Conservation (phyloP, 2,113 vertebrate genomes). For the Australoheros scitulus region DNA sequence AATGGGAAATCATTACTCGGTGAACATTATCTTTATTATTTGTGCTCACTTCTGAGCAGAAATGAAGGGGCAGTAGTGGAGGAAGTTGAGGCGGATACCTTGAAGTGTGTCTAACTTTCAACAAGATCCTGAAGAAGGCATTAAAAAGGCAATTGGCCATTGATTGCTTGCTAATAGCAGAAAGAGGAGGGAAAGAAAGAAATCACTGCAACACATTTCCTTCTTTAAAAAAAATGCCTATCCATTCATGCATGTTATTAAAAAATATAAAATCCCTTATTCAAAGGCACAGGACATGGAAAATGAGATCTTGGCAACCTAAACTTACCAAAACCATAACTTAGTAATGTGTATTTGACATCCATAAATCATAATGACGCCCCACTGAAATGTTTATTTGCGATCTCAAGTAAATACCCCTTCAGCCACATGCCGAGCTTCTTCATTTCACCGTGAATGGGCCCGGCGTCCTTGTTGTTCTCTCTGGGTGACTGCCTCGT, state of each 20-base stretch:
- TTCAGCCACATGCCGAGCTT: not conserved
- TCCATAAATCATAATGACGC: conserved; percentile 67
- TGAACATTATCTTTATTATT: conserved; percentile 93
- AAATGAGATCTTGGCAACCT: conserved; percentile 84
- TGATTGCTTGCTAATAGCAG: conserved; percentile 88
- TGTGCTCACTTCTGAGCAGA: conserved; percentile 84
- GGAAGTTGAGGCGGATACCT: conserved; percentile 83
- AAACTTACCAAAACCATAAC: conserved; percentile 81
- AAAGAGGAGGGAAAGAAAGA: conserved; percentile 59
- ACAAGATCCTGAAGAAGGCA: conserved; percentile 87
- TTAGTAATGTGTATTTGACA: conserved; percentile 80
- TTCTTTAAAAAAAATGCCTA: conserved; percentile 80
- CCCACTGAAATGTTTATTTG: conserved; percentile 12
- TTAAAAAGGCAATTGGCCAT: conserved; percentile 90
- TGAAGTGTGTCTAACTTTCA: conserved; percentile 86
- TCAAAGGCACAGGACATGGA: conserved; percentile 84
- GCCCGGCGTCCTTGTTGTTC: not conserved
- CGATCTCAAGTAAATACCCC: conserved; percentile 27
- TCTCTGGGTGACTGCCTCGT: not conserved
- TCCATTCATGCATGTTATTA: conserved; percentile 95
- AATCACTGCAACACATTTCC: conserved; percentile 78
- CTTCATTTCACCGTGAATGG: not conserved
- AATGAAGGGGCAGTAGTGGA: conserved; percentile 84
- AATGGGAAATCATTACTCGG: conserved; percentile 93
- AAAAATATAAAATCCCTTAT: conserved; percentile 86